These are phyloP conservation scores for Trididemnum clinides DNA, from an alignment of 23 tunicate genomes.

Conservation along the genomic window DNA sequence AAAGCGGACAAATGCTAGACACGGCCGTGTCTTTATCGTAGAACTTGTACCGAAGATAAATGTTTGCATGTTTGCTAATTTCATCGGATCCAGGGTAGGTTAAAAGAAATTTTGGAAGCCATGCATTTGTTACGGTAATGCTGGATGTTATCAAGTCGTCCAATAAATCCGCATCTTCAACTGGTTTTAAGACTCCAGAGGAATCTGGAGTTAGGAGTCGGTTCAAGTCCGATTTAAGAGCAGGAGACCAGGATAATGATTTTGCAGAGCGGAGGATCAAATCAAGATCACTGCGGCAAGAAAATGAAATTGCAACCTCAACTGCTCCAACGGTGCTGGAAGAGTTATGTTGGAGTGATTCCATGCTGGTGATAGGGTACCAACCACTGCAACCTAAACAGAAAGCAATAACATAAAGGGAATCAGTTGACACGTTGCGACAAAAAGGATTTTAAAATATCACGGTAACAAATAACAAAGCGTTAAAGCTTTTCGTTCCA, in stretches of 20 bases:
- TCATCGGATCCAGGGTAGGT: slow-evolving; percentile 26
- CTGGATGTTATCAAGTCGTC: slow-evolving; percentile 31
- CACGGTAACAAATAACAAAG: too few relatives aligned
- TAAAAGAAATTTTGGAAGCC: slow-evolving; percentile 45
- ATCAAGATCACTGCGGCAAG: slow-evolving; percentile 58
- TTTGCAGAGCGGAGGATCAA: slow-evolving; percentile 59
- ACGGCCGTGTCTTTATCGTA: slow-evolving; percentile 77
- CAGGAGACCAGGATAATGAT: slow-evolving; percentile 51
- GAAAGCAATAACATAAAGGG: too few relatives aligned
- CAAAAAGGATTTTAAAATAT: too few relatives aligned
- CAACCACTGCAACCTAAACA: slow-evolving; percentile 63
- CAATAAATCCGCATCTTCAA: slow-evolving; percentile 20
- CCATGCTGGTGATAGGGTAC: slow-evolving; percentile 50
- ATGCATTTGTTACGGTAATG: slow-evolving; percentile 71
- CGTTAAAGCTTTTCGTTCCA: too few relatives aligned
- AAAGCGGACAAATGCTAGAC: slow-evolving; percentile 49
- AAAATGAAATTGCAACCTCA: slow-evolving; percentile 53
- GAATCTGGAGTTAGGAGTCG: slow-evolving; percentile 34
- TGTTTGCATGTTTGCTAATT: slow-evolving; percentile 48
- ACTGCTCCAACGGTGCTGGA: slow-evolving; percentile 56
- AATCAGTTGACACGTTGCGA: too few relatives aligned
- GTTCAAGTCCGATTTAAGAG: slow-evolving; percentile 22
- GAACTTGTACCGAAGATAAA: slow-evolving; percentile 83
- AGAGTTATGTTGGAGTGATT: slow-evolving; percentile 21
- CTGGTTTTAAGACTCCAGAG: slow-evolving; percentile 39